Percentiles rank a stretch among this genome's conserved stretches.
These are phyloP conservation scores for Siniperca chuatsi DNA, from an alignment of 2,113 vertebrate species.

Conservation along the genomic window DNA sequence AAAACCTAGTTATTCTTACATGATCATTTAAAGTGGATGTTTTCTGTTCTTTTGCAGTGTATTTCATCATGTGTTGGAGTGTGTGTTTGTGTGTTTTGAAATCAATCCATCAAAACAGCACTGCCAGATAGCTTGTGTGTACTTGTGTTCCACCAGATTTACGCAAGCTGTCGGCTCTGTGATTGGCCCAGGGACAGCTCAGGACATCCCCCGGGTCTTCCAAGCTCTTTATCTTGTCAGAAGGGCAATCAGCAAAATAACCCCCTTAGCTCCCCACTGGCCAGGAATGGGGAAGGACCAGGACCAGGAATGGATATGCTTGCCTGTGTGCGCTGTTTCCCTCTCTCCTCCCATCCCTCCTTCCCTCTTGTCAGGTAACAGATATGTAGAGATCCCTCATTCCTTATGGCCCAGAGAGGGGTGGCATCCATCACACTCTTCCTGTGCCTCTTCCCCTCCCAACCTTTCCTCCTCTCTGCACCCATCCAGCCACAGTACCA, in stretches of 20 bases:
- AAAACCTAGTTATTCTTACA: constrained; percentile 13
- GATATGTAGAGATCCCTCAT: constrained; percentile 71
- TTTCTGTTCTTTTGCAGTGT: constrained; percentile 30
- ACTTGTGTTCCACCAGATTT: constrained; percentile 43
- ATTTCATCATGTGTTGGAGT: constrained; percentile 11
- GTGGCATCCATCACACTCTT: constrained; percentile 72
- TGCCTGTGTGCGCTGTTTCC: not conserved
- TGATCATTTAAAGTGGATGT: constrained; percentile 15
- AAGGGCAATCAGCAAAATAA: constrained; percentile 61
- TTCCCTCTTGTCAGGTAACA: constrained; percentile 54
- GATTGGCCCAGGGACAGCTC: constrained; percentile 57
- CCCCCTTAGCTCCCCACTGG: constrained; percentile 16
- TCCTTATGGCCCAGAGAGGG: constrained; percentile 59
- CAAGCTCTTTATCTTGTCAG: constrained; percentile 64
- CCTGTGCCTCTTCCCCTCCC: constrained; percentile 26
- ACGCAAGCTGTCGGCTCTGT: constrained; percentile 43
- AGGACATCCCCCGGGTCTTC: constrained; percentile 36
- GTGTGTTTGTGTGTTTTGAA: constrained; percentile 1
- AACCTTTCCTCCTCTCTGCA: constrained; percentile 39
- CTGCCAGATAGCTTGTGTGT: constrained; percentile 34
- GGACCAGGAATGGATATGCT: constrained; percentile 15
- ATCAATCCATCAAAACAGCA: constrained; percentile 54
- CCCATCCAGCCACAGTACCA: constrained; percentile 53
- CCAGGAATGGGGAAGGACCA: not conserved
- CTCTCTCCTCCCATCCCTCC: not conserved